Evolutionary conservation across 2,888 invertebrate species (phyloP), one percentile per base, ranked within the genome.

Genomic region (Ophraella communa): DNA sequence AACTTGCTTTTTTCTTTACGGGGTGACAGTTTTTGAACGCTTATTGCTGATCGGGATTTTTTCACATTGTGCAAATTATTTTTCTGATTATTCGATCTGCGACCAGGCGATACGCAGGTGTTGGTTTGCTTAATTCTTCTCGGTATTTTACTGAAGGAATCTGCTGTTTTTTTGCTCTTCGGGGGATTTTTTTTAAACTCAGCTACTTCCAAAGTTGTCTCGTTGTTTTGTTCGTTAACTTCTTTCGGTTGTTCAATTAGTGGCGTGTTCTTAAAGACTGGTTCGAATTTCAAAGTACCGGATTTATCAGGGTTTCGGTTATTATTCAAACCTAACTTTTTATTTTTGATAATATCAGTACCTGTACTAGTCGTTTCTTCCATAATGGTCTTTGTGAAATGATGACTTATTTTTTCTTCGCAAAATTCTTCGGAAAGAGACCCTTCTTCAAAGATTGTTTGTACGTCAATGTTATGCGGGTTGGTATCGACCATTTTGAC

Each of bases 21-120:
- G 20, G 59, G 20, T 8, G 20, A 33, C 20, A 56, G 8, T n/a
- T 65, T 54, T 10, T 30, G 11, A 21, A 69, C 62, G 27, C 65
- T 64, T 4, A 68, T 55, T 58, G 67, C 70, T 7, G 73, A 73
- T 44, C 69, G 68, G 7, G 71, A 69, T 18, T 55, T 63, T 45
- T 63, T 60, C 10, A 66, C 33, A 14, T n/a, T n/a, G 18, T 45
- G 44, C n/a, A 44, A 30, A 10, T n/a, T 4, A 3, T 42, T n/a
- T 5, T 42, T 27, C 7, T 3, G 21, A 21, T n/a, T 23, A 11
- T 18, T 20, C 14, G 11, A 10, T 8, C n/a, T n/a, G n/a, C n/a
- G n/a, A n/a, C n/a, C n/a, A n/a, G n/a, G n/a, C 21, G 20, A n/a
- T 45, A 21, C 3, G 45, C 7, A 4, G 45, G 20, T 7, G 10